Evolutionary conservation across 1,140 invertebrate genomes (phyloP).

Genomic region (Gryllus bimaculatus): DNA sequence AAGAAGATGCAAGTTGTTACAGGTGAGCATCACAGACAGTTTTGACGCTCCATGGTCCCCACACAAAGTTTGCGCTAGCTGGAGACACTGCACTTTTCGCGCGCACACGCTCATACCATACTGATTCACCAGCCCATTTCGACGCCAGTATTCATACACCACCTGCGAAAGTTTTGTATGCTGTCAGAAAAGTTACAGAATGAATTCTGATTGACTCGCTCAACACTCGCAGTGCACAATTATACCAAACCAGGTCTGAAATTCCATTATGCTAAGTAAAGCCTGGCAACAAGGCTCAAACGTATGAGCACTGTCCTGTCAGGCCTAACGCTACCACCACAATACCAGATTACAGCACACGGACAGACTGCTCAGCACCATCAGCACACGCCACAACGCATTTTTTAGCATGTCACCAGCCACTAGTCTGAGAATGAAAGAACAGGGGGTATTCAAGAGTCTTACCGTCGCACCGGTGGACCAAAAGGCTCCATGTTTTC

Average conservation of each 20-base stretch:
- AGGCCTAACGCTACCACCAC: neutral
- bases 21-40: neutral
- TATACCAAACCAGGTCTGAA: neutral
- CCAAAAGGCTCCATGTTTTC: neutral
- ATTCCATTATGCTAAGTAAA: neutral
- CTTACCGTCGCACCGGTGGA: neutral
- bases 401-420: neutral
- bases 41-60: neutral
- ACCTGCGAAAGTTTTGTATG: neutral
- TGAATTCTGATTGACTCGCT: neutral
- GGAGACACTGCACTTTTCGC: neutral
- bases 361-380: neutral
- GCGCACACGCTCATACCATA: neutral
- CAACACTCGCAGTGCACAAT: neutral
- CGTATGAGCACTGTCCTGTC: neutral
- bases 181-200: constrained; percentile 4
- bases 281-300: neutral
- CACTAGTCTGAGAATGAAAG: constrained; percentile 4
- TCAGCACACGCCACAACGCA: neutral
- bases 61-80: neutral
- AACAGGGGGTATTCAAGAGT: constrained; percentile 1
- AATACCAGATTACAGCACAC: neutral
- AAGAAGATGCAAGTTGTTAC: constrained; percentile 8
- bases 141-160: neutral
- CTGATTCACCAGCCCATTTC: neutral